Conservation (phyloP, 2,888 invertebrate genomes). For the Blomia tropicalis region DNA sequence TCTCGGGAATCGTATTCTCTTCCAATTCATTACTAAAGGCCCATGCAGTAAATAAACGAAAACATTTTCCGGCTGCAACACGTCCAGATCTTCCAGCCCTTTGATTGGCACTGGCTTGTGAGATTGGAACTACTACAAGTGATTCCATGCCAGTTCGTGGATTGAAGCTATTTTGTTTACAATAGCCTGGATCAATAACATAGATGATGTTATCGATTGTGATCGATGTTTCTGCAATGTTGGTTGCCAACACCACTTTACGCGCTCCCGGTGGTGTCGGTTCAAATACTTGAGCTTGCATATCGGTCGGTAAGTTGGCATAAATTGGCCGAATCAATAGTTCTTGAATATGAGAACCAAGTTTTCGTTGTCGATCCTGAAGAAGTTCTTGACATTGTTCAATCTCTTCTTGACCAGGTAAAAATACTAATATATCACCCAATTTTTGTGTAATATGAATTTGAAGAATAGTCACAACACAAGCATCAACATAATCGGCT, state of each 20-base stretch:
- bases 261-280: slow-evolving; percentile 90
- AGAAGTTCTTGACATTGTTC: slow-evolving; percentile 41
- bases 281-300: slow-evolving; percentile 97
- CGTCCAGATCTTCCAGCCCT: slow-evolving; percentile 87
- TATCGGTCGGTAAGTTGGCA: slow-evolving; percentile 92
- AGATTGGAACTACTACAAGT: slow-evolving; percentile 92
- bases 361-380: slow-evolving; percentile 58
- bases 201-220: slow-evolving; percentile 98
- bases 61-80: slow-evolving; percentile 94
- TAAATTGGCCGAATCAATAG: slow-evolving; percentile 86
- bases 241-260: slow-evolving; percentile 84
- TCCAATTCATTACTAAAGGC: slow-evolving; percentile 95
- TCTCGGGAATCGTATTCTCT: slow-evolving; percentile 94
- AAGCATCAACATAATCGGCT: slow-evolving; percentile 94
- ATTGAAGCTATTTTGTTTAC: slow-evolving; percentile 94
- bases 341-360: slow-evolving; percentile 85
- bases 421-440: slow-evolving; percentile 88
- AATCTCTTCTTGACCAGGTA: slow-evolving; percentile 56
- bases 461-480: slow-evolving; percentile 90
- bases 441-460: slow-evolving; percentile 92
- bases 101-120: slow-evolving; percentile 88
- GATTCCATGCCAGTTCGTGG: slow-evolving; percentile 97
- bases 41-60: slow-evolving; percentile 93
- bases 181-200: slow-evolving; percentile 98
- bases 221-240: slow-evolving; percentile 95